Evolutionary conservation across 1,140 invertebrate species (phyloP).

Genomic region (Drosophila kurseongensis): DNA sequence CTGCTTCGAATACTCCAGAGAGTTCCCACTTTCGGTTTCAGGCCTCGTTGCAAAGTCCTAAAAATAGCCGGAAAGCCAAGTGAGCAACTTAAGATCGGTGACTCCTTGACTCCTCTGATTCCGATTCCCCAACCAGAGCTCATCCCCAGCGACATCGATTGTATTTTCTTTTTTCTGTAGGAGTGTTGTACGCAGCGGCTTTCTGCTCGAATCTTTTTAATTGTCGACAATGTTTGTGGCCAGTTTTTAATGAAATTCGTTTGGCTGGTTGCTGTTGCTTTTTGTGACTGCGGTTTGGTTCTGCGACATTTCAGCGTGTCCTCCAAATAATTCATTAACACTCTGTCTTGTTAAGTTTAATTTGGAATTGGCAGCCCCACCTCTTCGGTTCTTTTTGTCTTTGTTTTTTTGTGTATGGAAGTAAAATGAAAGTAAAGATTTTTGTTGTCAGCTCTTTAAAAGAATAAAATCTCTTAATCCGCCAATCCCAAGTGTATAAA

Average conservation of each 20-base stretch:
- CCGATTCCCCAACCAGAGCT: conserved; percentile 18
- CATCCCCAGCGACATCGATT: conserved; percentile 54
- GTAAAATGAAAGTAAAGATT: conserved; percentile 24
- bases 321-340: conserved; percentile 84
- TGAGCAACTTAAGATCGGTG: conserved; percentile 54
- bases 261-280: conserved; percentile 36
- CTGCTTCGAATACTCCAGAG: conserved; percentile 59
- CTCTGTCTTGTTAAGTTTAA: conserved; percentile 81
- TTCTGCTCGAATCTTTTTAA: conserved; percentile 63
- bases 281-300: conserved; percentile 42
- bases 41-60: conserved; percentile 57
- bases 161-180: conserved; percentile 11
- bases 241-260: conserved; percentile 82
- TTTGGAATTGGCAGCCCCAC: conserved; percentile 46
- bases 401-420: conserved; percentile 3
- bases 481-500: conserved; percentile 75
- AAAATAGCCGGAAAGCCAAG: conserved; percentile 62
- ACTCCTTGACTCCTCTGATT: conserved; percentile 17
- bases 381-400: not conserved
- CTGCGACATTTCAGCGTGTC: conserved; percentile 73
- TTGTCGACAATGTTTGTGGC: conserved; percentile 82
- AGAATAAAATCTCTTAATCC: conserved; percentile 73
- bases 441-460: conserved; percentile 46
- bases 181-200: conserved; percentile 24
- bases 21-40: conserved; percentile 77